Conservation (phyloP, 1,140 invertebrate genomes). For the Antheraea mylitta region DNA sequence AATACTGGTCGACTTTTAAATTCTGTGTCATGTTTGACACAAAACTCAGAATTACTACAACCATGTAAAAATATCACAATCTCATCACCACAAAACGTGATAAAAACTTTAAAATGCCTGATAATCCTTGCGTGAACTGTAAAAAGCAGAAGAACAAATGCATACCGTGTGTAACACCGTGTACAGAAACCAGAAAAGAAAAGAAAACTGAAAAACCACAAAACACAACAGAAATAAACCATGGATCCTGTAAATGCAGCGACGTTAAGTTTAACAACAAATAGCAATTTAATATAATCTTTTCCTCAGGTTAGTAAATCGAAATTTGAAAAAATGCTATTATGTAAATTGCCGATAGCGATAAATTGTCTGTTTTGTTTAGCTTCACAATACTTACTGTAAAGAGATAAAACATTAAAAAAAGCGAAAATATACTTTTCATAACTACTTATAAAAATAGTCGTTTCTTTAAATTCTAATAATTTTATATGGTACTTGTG, state of each 20-base stretch:
- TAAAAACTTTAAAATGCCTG: slow-evolving; percentile 24
- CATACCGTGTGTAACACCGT: slow-evolving; percentile 19
- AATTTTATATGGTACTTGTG: too few species aligned
- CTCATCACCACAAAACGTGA: neutral
- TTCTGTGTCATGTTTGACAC: neutral
- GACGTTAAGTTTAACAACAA: neutral
- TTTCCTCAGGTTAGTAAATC: neutral
- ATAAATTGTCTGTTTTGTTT: too few species aligned
- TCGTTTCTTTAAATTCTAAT: too few species aligned
- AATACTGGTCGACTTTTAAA: neutral
- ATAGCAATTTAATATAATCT: neutral
- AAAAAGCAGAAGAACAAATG: slow-evolving; percentile 23
- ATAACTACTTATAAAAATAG: too few species aligned
- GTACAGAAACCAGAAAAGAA: neutral
- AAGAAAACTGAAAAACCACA: neutral
- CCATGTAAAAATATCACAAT: neutral
- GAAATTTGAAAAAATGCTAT: too few species aligned
- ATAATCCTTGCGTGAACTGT: slow-evolving; percentile 19
- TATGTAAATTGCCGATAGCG: too few species aligned
- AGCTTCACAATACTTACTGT: too few species aligned
- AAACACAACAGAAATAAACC: slow-evolving; percentile 5
- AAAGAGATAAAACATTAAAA: too few species aligned
- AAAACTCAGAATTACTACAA: neutral
- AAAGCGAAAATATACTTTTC: too few species aligned
- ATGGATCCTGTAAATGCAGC: slow-evolving; percentile 2